A percentile compares a stretch with the other conserved stretches of the same genome.
phyloP scores from a whole-genome alignment of 2,797 vertebrate species.

The Sylvilagus floridanus region DNA sequence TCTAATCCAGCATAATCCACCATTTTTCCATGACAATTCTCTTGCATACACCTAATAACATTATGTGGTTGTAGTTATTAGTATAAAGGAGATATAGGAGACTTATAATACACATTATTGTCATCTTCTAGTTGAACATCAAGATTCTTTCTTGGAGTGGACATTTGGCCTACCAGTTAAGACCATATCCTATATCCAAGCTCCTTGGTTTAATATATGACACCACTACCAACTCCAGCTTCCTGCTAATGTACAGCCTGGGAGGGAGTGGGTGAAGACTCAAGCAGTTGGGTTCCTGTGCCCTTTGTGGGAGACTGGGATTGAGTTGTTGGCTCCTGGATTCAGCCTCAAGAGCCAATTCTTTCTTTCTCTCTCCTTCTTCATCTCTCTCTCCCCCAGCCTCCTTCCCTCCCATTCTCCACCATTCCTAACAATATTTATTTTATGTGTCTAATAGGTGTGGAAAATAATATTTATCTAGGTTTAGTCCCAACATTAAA shows the following conservation, averaged over 20 bases:
- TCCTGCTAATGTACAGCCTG: too few species aligned
- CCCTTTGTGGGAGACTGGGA: too few species aligned
- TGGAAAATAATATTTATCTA: neutral
- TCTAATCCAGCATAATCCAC: neutral
- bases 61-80: neutral
- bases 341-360: too few species aligned
- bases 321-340: too few species aligned
- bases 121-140: neutral
- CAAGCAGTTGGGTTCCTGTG: too few species aligned
- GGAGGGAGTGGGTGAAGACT: too few species aligned
- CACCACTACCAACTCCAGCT: too few species aligned
- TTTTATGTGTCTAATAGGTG: neutral
- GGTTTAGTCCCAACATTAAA: constrained; percentile 4
- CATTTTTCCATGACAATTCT: neutral
- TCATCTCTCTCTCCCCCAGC: neutral
- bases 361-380: neutral
- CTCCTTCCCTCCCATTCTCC: neutral
- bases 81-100: neutral
- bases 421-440: too few species aligned
- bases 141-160: neutral
- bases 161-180: too few species aligned
- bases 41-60: neutral
- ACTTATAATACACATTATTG: neutral
- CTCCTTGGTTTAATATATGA: too few species aligned
- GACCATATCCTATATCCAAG: too few species aligned